phyloP scores from a whole-genome alignment of 2,797 vertebrate species.

The Stomatorhinus walkeri region DNA sequence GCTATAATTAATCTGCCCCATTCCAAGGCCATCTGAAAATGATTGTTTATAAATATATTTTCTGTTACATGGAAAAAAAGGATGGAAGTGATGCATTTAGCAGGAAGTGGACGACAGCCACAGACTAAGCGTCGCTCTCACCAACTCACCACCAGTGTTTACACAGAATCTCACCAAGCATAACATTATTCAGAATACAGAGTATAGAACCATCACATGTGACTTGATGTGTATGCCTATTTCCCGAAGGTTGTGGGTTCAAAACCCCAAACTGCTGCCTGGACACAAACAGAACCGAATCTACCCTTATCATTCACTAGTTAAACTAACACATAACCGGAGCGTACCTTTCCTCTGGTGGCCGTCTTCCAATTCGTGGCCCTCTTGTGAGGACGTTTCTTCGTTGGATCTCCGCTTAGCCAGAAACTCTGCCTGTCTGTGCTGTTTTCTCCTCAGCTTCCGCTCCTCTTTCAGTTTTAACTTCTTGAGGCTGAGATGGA shows the following conservation, averaged over 20 bases:
- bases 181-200: neutral
- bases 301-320: neutral
- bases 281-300: neutral
- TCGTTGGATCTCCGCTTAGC: constrained; percentile 17
- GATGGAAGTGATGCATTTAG: neutral
- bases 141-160: neutral
- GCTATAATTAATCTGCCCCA: neutral
- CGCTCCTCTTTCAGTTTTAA: constrained; percentile 71
- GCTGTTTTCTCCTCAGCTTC: constrained; percentile 57
- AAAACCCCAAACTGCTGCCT: neutral
- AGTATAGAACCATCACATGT: neutral
- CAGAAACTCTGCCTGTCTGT: constrained; percentile 48
- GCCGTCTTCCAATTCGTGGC: neutral
- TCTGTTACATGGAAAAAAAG: neutral
- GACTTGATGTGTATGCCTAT: neutral
- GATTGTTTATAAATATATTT: neutral
- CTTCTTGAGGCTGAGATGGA: constrained; percentile 60
- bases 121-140: neutral
- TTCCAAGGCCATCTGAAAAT: neutral
- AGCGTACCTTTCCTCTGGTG: constrained; percentile 46
- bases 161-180: neutral
- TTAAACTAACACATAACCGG: neutral
- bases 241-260: neutral
- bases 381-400: constrained; percentile 29
- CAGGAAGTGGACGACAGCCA: neutral